Conservation (phyloP, 2,113 vertebrate genomes). For the Leucopsar rothschildi region DNA sequence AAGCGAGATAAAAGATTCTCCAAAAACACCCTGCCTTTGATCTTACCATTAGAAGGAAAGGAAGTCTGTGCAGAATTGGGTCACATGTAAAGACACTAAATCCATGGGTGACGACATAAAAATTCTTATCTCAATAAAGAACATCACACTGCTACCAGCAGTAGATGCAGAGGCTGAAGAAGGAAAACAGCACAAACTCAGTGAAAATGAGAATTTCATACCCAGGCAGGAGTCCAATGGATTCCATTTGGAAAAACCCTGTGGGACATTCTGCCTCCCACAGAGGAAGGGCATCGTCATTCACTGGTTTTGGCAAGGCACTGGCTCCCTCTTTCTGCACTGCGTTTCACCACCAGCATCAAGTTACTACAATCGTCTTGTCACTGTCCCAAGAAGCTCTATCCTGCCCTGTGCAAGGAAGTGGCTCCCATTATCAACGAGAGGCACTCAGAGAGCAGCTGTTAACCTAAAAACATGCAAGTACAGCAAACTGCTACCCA, state of each 20-base stretch:
- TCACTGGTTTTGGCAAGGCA: neutral
- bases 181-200: neutral
- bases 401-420: neutral
- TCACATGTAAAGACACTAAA: neutral
- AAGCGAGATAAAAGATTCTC: rapidly evolving
- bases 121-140: neutral
- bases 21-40: neutral
- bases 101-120: neutral
- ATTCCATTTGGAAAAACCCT: neutral
- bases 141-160: neutral
- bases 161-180: neutral
- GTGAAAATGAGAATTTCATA: neutral
- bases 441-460: neutral
- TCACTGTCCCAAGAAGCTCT: neutral
- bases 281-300: neutral
- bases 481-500: neutral
- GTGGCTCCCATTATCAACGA: neutral
- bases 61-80: neutral
- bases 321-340: neutral
- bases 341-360: neutral
- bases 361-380: neutral
- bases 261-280: neutral
- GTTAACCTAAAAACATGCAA: neutral
- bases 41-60: neutral
- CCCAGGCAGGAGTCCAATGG: rapidly evolving